Evolutionary conservation across 2,888 invertebrate species (phyloP).

Genomic region (Ischnus inquisitorius): DNA sequence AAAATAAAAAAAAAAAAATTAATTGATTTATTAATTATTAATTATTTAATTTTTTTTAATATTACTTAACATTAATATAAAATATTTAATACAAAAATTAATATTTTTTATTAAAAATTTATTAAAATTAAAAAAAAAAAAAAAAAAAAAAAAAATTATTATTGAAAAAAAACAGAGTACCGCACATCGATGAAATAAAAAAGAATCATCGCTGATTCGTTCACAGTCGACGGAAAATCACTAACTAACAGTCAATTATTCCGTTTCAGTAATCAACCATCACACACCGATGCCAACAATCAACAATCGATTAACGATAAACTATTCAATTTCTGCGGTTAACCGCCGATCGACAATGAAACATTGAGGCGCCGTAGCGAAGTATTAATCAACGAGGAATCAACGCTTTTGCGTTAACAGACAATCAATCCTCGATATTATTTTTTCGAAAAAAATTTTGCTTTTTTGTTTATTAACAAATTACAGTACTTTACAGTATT

Average conservation of each 20-base stretch:
- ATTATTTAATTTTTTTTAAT: too few relatives aligned
- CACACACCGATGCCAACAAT: background rate
- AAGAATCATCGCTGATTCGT: background rate
- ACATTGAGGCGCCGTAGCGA: background rate
- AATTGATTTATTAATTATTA: too few relatives aligned
- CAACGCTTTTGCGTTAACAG: background rate
- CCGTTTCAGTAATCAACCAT: background rate
- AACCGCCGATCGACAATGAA: background rate
- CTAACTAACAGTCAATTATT: background rate
- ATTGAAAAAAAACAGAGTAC: background rate
- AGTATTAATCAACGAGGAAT: background rate
- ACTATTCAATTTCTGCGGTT: background rate
- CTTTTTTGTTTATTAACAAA: background rate
- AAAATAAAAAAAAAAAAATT: too few relatives aligned
- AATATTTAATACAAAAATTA: too few relatives aligned
- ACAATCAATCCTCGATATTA: background rate
- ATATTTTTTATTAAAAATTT: background rate
- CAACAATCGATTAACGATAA: background rate
- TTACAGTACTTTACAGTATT: background rate
- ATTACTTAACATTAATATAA: too few relatives aligned
- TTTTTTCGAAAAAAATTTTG: background rate
- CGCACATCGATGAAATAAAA: background rate
- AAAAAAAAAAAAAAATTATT: background rate
- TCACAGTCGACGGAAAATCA: background rate
- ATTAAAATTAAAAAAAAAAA: background rate